Evolutionary conservation across 1,140 invertebrate species (phyloP), one percentile per base, ranked within the genome.

Genomic region (Conopomorpha cramerella): DNA sequence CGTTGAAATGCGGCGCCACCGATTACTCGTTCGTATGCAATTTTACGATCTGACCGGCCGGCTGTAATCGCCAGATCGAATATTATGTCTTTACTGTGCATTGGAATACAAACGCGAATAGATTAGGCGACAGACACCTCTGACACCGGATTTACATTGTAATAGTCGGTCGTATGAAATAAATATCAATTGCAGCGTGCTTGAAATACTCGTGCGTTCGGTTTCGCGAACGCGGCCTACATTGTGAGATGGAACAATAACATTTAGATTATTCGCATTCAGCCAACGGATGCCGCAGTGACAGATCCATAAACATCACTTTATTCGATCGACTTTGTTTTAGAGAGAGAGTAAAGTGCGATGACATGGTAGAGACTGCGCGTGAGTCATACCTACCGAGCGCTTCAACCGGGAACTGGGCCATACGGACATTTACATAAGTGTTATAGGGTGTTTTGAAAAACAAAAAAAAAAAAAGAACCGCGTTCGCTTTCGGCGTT

Each of bases 301-400:
- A 13, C 27, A 11, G 35, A 43, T 51, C 47, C 55, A 55, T 46
- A 49, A 42, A 40, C 39, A 55, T 54, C 39, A 45, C 50, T 45
- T 50, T 47, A 51, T 44, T 53, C 49, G 51, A 63, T 54, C 59
- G 59, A 55, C 50, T 51, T 52, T 30, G 31, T 34, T 39, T 50
- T 51, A 55, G 43, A 10, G 10, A 6, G 4, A 10, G 19, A 6
- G 10, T 23, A 23, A 23, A 23, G 10, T 23, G 4, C 4, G 19
- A 4, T 23, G 19, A 23, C 10, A 4, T 23, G 4, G 19, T 4
- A 4, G 19, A 4, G 19, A 10, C 19, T 4, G 19, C 19, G 19
- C 13, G 31, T 55, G 54, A 56, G 16, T 55, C 57, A 52, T 43
- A 43, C 34, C n/a, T n/a, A 36, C 47, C 45, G 48, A 49, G 55